These are phyloP conservation scores for Lysandra coridon DNA, from an alignment of 2,888 invertebrate genomes.

Conservation along the genomic window DNA sequence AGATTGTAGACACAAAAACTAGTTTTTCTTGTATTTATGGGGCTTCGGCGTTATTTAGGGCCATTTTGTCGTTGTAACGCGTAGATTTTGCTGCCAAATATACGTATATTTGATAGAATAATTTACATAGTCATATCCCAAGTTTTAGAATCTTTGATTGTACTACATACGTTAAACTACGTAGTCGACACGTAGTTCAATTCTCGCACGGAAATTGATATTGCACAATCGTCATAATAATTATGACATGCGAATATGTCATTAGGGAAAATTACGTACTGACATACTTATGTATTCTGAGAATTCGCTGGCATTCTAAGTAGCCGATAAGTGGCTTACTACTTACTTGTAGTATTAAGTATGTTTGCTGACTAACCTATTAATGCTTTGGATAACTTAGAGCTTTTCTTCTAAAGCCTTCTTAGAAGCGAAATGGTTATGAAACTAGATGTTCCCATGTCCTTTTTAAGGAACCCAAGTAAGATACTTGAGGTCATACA, in stretches of 20 bases:
- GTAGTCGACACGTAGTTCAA: neutral
- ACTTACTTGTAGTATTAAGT: neutral
- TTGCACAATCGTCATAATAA: conserved; percentile 18
- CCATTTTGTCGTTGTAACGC: too few species aligned
- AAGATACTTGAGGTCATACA: too few species aligned
- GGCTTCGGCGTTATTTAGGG: too few species aligned
- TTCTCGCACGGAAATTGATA: neutral
- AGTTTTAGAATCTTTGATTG: neutral
- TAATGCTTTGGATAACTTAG: neutral
- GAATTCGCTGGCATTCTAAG: neutral
- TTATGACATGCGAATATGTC: conserved; percentile 2
- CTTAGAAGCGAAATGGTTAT: neutral
- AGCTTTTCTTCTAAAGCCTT: neutral
- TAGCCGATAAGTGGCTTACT: neutral
- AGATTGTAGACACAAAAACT: too few species aligned
- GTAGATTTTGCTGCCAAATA: too few species aligned
- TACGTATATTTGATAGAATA: too few species aligned
- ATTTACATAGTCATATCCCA: too few species aligned
- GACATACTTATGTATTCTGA: neutral
- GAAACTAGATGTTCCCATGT: too few species aligned
- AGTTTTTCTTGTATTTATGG: too few species aligned
- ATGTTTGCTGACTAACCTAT: neutral
- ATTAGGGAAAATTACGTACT: neutral
- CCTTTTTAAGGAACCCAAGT: too few species aligned
- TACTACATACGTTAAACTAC: neutral